phyloP scores from a whole-genome alignment of 2,888 invertebrate species.

The Catocala nupta region DNA sequence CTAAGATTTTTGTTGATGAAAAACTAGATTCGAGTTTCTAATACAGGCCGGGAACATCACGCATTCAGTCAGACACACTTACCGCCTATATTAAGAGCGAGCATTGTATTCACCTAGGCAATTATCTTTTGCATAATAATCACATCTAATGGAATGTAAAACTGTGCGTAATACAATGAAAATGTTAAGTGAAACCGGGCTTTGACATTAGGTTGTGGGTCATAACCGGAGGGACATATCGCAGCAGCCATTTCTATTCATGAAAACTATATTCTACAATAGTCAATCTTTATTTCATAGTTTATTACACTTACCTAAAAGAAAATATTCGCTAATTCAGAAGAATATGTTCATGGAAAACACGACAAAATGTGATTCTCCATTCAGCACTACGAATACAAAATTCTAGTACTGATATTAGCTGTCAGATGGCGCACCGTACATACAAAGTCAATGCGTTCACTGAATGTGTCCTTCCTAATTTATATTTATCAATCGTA shows the following conservation, averaged over 20 bases:
- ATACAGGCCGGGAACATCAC: constrained; percentile 42
- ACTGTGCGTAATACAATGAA: constrained; percentile 64
- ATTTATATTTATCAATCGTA: not conserved
- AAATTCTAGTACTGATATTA: constrained; percentile 81
- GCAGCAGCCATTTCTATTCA: constrained; percentile 62
- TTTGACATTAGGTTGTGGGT: constrained; percentile 84
- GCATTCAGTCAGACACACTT: constrained; percentile 42
- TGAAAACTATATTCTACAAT: constrained; percentile 39
- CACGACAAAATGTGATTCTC: constrained; percentile 84
- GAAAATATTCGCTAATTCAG: constrained; percentile 78
- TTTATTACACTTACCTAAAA: constrained; percentile 78
- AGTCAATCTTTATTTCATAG: constrained; percentile 37
- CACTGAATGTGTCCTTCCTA: constrained; percentile 26
- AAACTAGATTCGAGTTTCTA: constrained; percentile 33
- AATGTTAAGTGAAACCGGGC: constrained; percentile 80
- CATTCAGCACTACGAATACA: constrained; percentile 87
- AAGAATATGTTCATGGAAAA: constrained; percentile 83
- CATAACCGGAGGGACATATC: constrained; percentile 74
- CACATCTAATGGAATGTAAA: constrained; percentile 50
- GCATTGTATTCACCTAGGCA: constrained; percentile 24
- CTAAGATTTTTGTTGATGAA: constrained; percentile 56
- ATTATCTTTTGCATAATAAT: constrained; percentile 36
- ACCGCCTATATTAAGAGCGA: constrained; percentile 41
- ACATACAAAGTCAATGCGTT: constrained; percentile 61
- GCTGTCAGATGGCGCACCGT: constrained; percentile 66